Evolutionary conservation across 2,113 vertebrate species (phyloP).

Genomic region (Gasterosteus nipponicus): DNA sequence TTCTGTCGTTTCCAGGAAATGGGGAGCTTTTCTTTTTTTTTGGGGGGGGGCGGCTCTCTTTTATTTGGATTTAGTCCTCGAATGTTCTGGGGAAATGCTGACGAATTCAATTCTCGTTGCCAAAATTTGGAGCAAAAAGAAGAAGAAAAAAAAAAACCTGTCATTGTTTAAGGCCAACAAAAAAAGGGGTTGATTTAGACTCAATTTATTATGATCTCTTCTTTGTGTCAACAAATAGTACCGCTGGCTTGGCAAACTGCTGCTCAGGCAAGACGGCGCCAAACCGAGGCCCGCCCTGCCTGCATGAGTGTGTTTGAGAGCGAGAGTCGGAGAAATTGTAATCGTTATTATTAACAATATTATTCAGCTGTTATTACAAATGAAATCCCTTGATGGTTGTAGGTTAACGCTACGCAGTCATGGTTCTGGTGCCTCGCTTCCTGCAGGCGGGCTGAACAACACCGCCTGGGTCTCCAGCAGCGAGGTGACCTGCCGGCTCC

Average conservation of each 20-base stretch:
- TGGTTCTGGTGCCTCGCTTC: too few species aligned
- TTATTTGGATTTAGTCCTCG: constrained; percentile 71
- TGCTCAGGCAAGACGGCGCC: constrained; percentile 44
- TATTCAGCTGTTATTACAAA: not conserved
- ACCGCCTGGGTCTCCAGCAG: too few species aligned
- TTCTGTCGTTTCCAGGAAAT: constrained; percentile 68
- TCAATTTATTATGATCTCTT: constrained; percentile 66
- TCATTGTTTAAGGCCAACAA: constrained; percentile 73
- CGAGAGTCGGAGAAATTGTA: not conserved
- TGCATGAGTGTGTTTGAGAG: not conserved
- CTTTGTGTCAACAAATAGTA: constrained; percentile 64
- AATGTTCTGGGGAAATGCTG: constrained; percentile 66
- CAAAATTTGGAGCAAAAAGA: constrained; percentile 62
- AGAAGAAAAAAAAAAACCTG: constrained; percentile 47
- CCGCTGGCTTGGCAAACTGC: constrained; percentile 50
- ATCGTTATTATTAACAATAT: not conserved
- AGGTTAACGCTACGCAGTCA: not conserved
- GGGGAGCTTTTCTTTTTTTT: constrained; percentile 53
- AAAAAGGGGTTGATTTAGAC: constrained; percentile 67
- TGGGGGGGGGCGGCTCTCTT: constrained; percentile 47
- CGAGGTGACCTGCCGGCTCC: too few species aligned
- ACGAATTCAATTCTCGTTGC: constrained; percentile 65
- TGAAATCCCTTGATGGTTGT: not conserved
- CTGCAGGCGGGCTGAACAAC: too few species aligned
- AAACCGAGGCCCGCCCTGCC: constrained; percentile 7